Conservation (phyloP, 2,888 invertebrate species). For the Lamellibrachia satsuma region DNA sequence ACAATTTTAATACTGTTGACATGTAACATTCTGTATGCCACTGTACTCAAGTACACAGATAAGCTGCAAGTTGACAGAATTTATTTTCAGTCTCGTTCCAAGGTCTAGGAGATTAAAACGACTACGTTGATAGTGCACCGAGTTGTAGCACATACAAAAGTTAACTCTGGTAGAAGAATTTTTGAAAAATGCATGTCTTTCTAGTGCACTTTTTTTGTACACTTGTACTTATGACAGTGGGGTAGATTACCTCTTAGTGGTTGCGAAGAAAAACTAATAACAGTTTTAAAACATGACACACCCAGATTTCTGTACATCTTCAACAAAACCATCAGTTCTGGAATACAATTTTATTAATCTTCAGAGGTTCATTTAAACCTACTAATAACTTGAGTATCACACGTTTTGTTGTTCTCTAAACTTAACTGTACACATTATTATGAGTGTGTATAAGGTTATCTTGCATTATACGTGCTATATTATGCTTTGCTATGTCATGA, state of each 20-base stretch:
- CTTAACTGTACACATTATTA: not conserved
- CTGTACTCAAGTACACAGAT: too few relatives aligned
- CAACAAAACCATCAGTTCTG: not conserved
- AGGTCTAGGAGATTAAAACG: too few relatives aligned
- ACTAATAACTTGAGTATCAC: not conserved
- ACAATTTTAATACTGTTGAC: too few relatives aligned
- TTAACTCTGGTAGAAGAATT: too few relatives aligned
- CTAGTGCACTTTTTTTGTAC: too few relatives aligned
- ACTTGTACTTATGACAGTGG: not conserved
- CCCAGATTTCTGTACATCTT: not conserved
- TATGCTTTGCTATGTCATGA: not conserved
- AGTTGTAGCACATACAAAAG: too few relatives aligned
- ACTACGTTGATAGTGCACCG: too few relatives aligned
- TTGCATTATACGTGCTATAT: not conserved
- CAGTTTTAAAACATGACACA: not conserved
- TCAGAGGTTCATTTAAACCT: not conserved
- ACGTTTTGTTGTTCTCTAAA: not conserved
- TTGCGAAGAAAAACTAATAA: not conserved
- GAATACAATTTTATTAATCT: not conserved
- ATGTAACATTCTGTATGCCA: too few relatives aligned
- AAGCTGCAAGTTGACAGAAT: too few relatives aligned
- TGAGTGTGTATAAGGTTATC: not conserved
- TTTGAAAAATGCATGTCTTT: too few relatives aligned
- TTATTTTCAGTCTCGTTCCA: too few relatives aligned
- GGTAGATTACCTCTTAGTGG: not conserved